Evolutionary conservation across 2,113 vertebrate genomes (phyloP), one percentile per base, ranked within the genome.

Genomic region (Scartelaos histophorus): DNA sequence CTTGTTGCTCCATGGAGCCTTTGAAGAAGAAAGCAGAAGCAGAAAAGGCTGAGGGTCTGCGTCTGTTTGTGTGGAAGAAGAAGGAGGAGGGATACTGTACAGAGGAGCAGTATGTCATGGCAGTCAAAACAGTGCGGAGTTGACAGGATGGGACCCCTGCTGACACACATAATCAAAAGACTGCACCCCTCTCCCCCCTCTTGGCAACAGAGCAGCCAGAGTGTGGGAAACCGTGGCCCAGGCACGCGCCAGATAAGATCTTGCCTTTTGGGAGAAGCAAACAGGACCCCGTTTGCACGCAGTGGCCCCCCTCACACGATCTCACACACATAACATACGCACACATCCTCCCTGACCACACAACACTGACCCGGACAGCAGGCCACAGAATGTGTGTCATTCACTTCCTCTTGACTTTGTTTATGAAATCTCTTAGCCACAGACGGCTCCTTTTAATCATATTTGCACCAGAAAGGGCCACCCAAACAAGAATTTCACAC

Each of bases 161-260:
- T 73, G 82, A 58, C 87, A 69, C 68, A 82, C 67, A 83, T 35
- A 82, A 81, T 83, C 85, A 90, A 82, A 88, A 81, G 81, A 86
- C 75, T 81, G 81, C 74, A 43, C 38, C 38, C 38, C 38, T 10
- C 69, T 77, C 69, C 85, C 89, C 84, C 81, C 79, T 78, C 90
- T 92, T 90, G 88, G 93, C 86, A 92, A 78, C 86, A 78, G 88
- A 92, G 93, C 89, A 89, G 89, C 91, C 90, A 91, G 92, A 93
- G 91, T 95, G 93, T 96, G 95, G 95, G 94, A 95, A 95, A 94
- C 91, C 93, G 92, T 83, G 74, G 92, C 90, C 69, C 86, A 95
- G 94, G 94, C 95, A 94, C 93, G 90, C 86, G 94, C 94, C 94
- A 93, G 93, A 93, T 93, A 93, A 93, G 88, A 91, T 88, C 93